Conservation (phyloP, 2,888 invertebrate species). For the Helleia helle region DNA sequence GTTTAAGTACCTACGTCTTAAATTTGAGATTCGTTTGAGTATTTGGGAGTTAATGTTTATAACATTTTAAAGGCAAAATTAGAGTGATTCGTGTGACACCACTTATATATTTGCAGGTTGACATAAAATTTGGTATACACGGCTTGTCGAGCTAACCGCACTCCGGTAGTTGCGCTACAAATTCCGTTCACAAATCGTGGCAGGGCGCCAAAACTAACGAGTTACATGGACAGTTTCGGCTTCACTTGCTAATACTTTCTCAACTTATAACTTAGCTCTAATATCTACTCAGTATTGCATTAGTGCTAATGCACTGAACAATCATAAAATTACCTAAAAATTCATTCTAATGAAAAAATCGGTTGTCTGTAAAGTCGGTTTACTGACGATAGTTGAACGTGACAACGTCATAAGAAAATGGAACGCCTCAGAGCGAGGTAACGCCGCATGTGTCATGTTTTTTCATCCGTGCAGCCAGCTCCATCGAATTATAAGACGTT, state of each 20-base stretch:
- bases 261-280: conserved; percentile 4
- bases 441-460: too few relatives aligned
- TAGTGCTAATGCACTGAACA: not conserved
- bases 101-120: not conserved
- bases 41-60: too few relatives aligned
- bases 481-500: too few relatives aligned
- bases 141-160: conserved; percentile 7
- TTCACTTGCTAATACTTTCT: conserved; percentile 6
- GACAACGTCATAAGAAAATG: too few relatives aligned
- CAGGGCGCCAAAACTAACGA: conserved; percentile 5
- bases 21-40: too few relatives aligned
- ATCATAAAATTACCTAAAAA: conserved; percentile 4
- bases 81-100: not conserved
- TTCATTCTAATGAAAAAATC: too few relatives aligned
- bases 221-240: conserved; percentile 8
- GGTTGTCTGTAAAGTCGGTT: too few relatives aligned
- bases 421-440: too few relatives aligned
- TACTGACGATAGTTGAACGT: too few relatives aligned
- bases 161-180: conserved; percentile 3
- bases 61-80: not conserved
- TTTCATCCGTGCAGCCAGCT: too few relatives aligned
- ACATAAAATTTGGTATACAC: conserved; percentile 3
- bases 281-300: not conserved
- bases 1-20: too few relatives aligned
- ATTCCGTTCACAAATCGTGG: conserved; percentile 7